Conservation (phyloP, 1,140 invertebrate genomes). For the Sycophaga agraensis region DNA sequence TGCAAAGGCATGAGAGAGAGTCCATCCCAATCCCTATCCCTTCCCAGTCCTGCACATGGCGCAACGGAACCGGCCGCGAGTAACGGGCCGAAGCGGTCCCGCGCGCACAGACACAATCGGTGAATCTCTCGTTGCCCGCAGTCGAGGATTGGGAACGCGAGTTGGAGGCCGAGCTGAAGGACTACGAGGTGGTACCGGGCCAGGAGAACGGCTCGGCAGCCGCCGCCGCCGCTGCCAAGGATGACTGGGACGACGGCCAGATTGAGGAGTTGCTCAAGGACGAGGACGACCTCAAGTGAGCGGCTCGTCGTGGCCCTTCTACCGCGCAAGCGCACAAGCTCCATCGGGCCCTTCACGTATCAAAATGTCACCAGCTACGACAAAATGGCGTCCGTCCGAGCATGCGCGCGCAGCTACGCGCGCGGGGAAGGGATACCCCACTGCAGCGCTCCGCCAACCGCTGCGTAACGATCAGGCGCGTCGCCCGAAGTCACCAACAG, state of each 20-base stretch:
- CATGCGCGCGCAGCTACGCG: too few species aligned
- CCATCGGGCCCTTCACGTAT: constrained; percentile 24
- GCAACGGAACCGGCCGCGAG: constrained; percentile 18
- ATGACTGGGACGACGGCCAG: constrained; percentile 61
- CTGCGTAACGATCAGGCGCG: too few species aligned
- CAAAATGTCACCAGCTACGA: too few species aligned
- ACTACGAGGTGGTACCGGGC: constrained; percentile 80
- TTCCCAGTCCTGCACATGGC: background rate
- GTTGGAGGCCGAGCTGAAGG: constrained; percentile 86
- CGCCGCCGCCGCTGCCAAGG: constrained; percentile 36
- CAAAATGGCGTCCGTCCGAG: too few species aligned
- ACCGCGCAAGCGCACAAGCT: constrained; percentile 25
- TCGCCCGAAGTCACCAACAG: too few species aligned
- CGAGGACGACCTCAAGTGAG: constrained; percentile 56
- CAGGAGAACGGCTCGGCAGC: constrained; percentile 35
- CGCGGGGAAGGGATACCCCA: too few species aligned
- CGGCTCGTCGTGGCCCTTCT: background rate
- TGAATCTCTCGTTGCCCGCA: constrained; percentile 43
- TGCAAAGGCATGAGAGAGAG: background rate
- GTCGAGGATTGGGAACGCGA: constrained; percentile 94
- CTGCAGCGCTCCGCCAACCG: too few species aligned
- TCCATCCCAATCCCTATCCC: background rate
- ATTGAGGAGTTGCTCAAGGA: constrained; percentile 63
- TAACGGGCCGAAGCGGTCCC: constrained; percentile 27
- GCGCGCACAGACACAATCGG: background rate